Percentiles rank a stretch among this genome's conserved stretches.
phyloP scores from a whole-genome alignment of 2,113 vertebrate species.

The Drymodes brunneopygia region DNA sequence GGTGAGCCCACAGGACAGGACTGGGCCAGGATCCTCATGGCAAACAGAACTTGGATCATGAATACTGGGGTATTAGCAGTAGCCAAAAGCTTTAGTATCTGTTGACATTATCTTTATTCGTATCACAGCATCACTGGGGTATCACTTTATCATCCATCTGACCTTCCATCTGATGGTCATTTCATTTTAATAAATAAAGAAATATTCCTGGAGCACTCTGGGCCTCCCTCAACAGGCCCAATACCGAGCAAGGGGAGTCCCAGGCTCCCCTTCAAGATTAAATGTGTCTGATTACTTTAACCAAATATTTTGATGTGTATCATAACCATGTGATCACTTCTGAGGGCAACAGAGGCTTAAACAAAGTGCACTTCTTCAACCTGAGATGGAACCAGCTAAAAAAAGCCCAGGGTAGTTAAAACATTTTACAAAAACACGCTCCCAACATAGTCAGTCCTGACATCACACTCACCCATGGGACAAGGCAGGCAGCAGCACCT shows the following conservation, averaged over 20 bases:
- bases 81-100: neutral
- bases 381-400: constrained; percentile 82
- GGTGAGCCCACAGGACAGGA: neutral
- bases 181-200: neutral
- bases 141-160: neutral
- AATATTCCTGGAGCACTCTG: neutral
- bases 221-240: neutral
- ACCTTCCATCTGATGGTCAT: neutral
- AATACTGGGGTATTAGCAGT: neutral
- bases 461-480: constrained; percentile 78
- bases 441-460: constrained; percentile 69
- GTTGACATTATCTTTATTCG: neutral
- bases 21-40: neutral
- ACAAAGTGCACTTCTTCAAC: constrained; percentile 77
- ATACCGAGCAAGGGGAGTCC: neutral
- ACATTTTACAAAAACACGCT: constrained; percentile 74
- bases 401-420: constrained; percentile 68
- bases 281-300: neutral
- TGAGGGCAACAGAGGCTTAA: constrained; percentile 74
- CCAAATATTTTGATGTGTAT: constrained; percentile 79
- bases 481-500: constrained; percentile 24
- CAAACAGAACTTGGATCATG: neutral
- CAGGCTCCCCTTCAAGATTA: neutral
- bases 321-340: constrained; percentile 75
- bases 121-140: neutral